phyloP scores from a whole-genome alignment of 2,797 vertebrate genomes.

The Argyrosomus regius region DNA sequence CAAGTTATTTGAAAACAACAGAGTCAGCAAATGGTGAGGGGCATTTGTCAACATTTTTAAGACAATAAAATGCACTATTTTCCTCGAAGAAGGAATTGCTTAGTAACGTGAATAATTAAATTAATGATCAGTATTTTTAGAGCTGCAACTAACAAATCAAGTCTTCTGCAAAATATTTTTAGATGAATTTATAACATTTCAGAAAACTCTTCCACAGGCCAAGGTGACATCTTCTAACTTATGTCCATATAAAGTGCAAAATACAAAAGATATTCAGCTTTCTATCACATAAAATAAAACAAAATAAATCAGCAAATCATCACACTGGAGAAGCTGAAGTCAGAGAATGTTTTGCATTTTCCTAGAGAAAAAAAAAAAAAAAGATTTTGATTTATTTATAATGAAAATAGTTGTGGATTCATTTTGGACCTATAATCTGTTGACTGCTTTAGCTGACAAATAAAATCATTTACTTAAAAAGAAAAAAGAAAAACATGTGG shows the following conservation, averaged over 20 bases:
- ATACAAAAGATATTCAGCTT: background rate
- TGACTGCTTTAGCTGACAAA: too few relatives aligned
- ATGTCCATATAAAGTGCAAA: background rate
- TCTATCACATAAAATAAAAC: background rate
- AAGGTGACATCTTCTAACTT: too few relatives aligned
- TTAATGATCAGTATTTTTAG: background rate
- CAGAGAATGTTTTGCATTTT: background rate
- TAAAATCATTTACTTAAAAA: background rate
- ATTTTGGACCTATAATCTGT: background rate
- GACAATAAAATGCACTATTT: too few relatives aligned
- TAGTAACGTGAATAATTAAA: background rate
- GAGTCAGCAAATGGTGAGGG: background rate
- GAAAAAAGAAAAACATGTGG: background rate
- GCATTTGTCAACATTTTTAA: background rate
- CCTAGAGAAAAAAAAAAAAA: background rate
- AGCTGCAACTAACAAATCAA: background rate
- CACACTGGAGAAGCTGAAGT: background rate
- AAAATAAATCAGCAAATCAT: background rate
- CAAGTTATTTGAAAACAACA: background rate
- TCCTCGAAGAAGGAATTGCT: fast-evolving
- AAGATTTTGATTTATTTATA: background rate
- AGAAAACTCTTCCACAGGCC: background rate
- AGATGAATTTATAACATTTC: background rate
- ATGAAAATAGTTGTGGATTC: background rate
- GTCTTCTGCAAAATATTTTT: background rate